Evolutionary conservation across 2,888 invertebrate genomes (phyloP).

Genomic region (Euphydryas editha): DNA sequence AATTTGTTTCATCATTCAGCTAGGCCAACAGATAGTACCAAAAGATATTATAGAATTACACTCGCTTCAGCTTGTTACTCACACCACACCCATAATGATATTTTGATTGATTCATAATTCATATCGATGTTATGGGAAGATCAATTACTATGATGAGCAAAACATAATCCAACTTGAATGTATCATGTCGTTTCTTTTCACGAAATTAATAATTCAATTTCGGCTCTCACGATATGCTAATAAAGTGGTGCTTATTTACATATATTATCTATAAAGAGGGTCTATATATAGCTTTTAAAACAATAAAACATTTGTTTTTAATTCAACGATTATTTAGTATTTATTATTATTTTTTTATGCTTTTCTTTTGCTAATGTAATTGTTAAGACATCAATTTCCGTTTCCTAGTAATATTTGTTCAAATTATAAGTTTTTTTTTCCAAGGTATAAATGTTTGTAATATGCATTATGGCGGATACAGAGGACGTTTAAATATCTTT

Average conservation of each 20-base stretch:
- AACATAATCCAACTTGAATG: conserved; percentile 49
- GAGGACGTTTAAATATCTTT: no score
- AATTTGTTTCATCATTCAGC: no score
- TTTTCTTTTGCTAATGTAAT: no score
- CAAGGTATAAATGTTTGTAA: no score
- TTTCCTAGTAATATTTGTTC: no score
- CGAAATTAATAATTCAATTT: conserved; percentile 35
- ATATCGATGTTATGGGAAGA: conserved; percentile 62
- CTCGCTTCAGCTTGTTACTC: conserved; percentile 42
- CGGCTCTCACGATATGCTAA: conserved; percentile 37
- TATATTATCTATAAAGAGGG: neutral
- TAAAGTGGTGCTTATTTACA: neutral
- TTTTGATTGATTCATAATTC: conserved; percentile 72
- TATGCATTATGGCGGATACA: no score
- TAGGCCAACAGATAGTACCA: no score
- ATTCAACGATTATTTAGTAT: no score
- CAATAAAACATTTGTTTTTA: neutral
- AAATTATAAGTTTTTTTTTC: no score
- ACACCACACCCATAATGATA: conserved; percentile 55
- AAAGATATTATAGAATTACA: neutral
- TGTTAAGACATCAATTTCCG: no score
- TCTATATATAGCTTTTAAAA: neutral
- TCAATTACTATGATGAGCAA: conserved; percentile 64
- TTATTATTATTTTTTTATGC: no score
- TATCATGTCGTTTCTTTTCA: conserved; percentile 48